Conservation (phyloP, 2,888 invertebrate genomes). For the Amblyteles armatorius region DNA sequence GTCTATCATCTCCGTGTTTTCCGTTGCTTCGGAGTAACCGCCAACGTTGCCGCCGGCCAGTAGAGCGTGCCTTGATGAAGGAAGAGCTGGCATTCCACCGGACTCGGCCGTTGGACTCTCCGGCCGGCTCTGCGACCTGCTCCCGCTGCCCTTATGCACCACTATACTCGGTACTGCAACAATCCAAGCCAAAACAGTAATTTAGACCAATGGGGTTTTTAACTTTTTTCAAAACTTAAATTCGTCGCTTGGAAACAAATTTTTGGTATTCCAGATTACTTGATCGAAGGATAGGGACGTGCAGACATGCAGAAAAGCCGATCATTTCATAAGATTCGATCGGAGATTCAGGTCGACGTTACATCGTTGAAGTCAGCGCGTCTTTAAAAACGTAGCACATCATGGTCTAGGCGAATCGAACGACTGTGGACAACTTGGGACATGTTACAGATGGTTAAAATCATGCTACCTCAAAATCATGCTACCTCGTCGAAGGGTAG, state of each 20-base stretch:
- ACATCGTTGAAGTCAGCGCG: not conserved
- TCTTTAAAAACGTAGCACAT: not conserved
- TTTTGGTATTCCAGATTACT: not conserved
- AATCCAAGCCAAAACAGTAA: constrained; percentile 39
- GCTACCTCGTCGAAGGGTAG: constrained; percentile 31
- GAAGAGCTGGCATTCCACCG: constrained; percentile 83
- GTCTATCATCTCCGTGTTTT: constrained; percentile 82
- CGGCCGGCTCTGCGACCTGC: constrained; percentile 79
- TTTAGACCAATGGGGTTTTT: not conserved
- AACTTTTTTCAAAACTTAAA: not conserved
- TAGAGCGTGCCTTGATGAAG: constrained; percentile 80
- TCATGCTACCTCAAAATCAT: constrained; percentile 58
- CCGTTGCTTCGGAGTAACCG: constrained; percentile 75
- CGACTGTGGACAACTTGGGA: not conserved
- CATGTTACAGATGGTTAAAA: constrained; percentile 13
- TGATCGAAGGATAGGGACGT: not conserved
- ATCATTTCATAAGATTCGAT: not conserved
- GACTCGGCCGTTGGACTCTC: constrained; percentile 80
- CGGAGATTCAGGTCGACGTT: not conserved
- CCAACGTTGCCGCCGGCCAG: constrained; percentile 76
- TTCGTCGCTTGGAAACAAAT: not conserved
- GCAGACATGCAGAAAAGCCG: constrained; percentile 18
- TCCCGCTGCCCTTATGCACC: constrained; percentile 81
- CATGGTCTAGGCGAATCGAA: not conserved
- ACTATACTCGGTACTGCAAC: constrained; percentile 84